Evolutionary conservation across 2,888 invertebrate species (phyloP).

Genomic region (Leistus spinibarbis): DNA sequence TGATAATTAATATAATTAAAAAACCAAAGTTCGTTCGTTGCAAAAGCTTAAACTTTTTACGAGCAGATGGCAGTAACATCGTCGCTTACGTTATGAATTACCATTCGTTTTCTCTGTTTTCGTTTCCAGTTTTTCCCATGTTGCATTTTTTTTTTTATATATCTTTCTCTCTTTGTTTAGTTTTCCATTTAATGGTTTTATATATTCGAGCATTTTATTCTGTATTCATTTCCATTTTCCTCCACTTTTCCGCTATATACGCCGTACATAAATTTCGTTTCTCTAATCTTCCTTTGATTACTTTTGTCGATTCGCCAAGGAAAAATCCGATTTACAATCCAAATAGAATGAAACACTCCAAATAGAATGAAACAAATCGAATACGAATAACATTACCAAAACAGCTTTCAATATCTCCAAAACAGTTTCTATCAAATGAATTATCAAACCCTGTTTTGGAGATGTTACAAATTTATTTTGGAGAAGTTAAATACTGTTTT

Average conservation of each 20-base stretch:
- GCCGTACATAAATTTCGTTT: constrained; percentile 34
- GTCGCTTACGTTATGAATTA: constrained; percentile 27
- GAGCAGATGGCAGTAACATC: constrained; percentile 29
- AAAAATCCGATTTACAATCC: constrained; percentile 30
- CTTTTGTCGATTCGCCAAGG: constrained; percentile 36
- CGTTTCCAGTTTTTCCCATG: constrained; percentile 4
- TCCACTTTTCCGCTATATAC: constrained; percentile 26
- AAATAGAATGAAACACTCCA: background rate
- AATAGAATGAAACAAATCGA: no score
- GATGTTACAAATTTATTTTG: no score
- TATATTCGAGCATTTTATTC: constrained; percentile 36
- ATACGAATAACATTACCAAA: no score
- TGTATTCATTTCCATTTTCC: constrained; percentile 33
- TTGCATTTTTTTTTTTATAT: constrained; percentile 2
- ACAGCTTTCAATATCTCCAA: no score
- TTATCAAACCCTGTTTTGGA: no score
- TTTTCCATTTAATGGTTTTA: constrained; percentile 34
- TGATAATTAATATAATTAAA: constrained; percentile 24
- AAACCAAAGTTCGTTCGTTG: constrained; percentile 8
- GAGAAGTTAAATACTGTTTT: no score
- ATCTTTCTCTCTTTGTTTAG: constrained; percentile 23
- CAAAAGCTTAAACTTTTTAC: constrained; percentile 22
- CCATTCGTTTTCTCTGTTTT: constrained; percentile 11
- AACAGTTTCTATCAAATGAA: no score
- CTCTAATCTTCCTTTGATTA: constrained; percentile 38